Evolutionary conservation across 2,888 invertebrate species (phyloP).

Genomic region (Sinhomidia bicolor): DNA sequence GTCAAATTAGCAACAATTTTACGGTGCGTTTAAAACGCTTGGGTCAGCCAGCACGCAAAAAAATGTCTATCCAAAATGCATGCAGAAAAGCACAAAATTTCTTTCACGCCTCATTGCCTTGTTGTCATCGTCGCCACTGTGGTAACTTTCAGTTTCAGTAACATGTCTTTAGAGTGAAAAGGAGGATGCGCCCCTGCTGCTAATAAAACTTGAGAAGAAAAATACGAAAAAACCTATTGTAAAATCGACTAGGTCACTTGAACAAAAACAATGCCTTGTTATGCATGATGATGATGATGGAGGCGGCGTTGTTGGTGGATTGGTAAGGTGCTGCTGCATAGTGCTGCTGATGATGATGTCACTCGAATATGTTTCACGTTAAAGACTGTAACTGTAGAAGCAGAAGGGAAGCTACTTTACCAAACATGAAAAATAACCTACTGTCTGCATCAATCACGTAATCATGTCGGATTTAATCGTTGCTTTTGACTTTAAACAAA

Average conservation of each 20-base stretch:
- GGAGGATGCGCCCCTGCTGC: not conserved
- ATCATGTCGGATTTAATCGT: not conserved
- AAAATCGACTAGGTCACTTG: constrained; percentile 44
- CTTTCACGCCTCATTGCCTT: no score
- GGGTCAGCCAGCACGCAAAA: no score
- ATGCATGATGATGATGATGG: not conserved
- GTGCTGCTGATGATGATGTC: not conserved
- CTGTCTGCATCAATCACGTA: not conserved
- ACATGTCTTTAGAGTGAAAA: not conserved
- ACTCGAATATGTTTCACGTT: not conserved
- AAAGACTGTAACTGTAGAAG: no score
- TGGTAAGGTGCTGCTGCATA: no score
- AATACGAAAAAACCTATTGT: not conserved
- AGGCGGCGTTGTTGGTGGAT: no score
- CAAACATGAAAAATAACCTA: not conserved
- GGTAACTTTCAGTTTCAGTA: constrained; percentile 17
- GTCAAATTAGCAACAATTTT: no score
- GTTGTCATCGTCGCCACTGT: not conserved
- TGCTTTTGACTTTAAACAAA: not conserved
- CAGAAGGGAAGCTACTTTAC: no score
- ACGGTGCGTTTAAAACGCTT: no score
- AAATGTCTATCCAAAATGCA: no score
- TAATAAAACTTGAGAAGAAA: not conserved
- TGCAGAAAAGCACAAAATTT: no score
- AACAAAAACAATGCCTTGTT: not conserved